Conservation (phyloP, 2,113 vertebrate genomes). For the Sylvilagus bachmani region DNA sequence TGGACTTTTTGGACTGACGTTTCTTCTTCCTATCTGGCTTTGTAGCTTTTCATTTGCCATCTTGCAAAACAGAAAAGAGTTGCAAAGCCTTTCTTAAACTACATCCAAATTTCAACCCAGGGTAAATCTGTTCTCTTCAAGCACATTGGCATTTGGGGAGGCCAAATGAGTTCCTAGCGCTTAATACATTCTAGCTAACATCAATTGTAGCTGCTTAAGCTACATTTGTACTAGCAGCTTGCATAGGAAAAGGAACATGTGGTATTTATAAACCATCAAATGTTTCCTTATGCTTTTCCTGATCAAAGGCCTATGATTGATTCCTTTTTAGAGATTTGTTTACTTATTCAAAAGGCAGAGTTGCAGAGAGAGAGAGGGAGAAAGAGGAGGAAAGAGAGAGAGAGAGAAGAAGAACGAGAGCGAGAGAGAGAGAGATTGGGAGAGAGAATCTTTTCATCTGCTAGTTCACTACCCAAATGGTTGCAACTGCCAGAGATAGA, state of each 20-base stretch:
- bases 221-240: slow-evolving; percentile 49
- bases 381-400: too few species aligned
- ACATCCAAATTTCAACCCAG: neutral
- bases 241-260: slow-evolving; percentile 56
- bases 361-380: too few species aligned
- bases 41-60: too few species aligned
- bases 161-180: neutral
- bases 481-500: too few species aligned
- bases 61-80: too few species aligned
- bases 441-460: too few species aligned
- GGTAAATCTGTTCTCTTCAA: neutral
- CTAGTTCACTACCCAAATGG: too few species aligned
- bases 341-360: too few species aligned
- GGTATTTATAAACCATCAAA: slow-evolving; percentile 71
- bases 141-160: neutral
- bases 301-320: slow-evolving; percentile 60
- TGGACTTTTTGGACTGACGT: too few species aligned
- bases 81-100: neutral
- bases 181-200: slow-evolving; percentile 52
- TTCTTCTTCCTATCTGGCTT: too few species aligned
- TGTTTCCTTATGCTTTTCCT: slow-evolving; percentile 58
- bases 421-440: too few species aligned
- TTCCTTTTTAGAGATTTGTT: neutral
- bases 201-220: slow-evolving; percentile 21
- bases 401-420: too few species aligned